These are phyloP conservation scores for Amblyopsis rosae DNA, from an alignment of 2,113 vertebrate genomes.

Conservation along the genomic window DNA sequence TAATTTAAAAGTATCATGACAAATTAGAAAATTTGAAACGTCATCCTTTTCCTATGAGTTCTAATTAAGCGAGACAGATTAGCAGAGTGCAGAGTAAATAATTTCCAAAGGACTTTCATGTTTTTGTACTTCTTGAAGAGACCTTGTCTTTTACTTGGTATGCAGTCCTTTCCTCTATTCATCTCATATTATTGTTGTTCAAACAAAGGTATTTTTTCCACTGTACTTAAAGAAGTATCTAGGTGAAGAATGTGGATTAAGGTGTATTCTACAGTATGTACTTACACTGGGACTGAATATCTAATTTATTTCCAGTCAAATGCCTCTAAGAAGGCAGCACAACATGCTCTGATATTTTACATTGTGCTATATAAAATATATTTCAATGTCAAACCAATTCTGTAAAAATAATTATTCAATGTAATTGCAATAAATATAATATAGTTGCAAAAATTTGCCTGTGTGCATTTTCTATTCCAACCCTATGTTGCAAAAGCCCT, in stretches of 20 bases:
- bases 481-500: too few species aligned
- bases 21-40: too few species aligned
- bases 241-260: slow-evolving; percentile 2
- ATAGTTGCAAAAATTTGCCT: too few species aligned
- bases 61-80: too few species aligned
- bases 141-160: background rate
- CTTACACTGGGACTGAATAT: slow-evolving; percentile 10
- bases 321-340: background rate
- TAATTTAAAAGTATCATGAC: too few species aligned
- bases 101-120: background rate
- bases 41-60: too few species aligned
- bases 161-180: slow-evolving; percentile 42
- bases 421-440: too few species aligned
- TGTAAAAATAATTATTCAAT: too few species aligned
- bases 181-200: slow-evolving; percentile 30
- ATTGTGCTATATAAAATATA: background rate
- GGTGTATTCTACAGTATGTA: background rate
- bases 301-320: background rate
- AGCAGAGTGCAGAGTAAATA: too few species aligned
- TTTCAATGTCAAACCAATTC: background rate
- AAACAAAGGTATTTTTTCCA: slow-evolving; percentile 27
- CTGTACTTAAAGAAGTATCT: background rate
- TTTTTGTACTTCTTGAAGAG: background rate
- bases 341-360: background rate
- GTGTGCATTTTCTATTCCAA: too few species aligned